Percentiles rank a stretch among this genome's conserved stretches.
Evolutionary conservation across 2,113 vertebrate species (phyloP).

Genomic region (Etheostoma spectabile): DNA sequence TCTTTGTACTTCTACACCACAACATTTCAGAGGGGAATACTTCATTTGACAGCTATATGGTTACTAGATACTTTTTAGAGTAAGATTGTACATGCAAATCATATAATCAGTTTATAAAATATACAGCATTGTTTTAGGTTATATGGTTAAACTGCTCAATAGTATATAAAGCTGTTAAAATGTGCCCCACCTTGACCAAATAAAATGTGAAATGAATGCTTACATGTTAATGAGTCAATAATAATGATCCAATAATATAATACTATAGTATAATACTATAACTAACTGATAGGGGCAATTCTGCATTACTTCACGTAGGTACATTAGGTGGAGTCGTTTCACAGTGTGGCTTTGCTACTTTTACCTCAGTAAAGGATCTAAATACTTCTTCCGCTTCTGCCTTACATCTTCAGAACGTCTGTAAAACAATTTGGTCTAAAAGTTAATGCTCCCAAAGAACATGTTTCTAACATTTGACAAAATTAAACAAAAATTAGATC

Average conservation of each 20-base stretch:
- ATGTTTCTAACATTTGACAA: not conserved
- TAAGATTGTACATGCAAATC: not conserved
- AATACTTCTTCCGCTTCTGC: not conserved
- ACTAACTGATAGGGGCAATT: not conserved
- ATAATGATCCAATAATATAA: not conserved
- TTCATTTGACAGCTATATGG: not conserved
- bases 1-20: not conserved
- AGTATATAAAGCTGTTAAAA: not conserved
- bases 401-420: not conserved
- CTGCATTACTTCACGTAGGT: not conserved
- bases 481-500: too few species aligned
- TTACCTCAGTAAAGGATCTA: not conserved
- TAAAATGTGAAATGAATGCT: not conserved
- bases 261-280: not conserved
- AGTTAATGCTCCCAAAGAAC: not conserved
- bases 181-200: not conserved
- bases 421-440: not conserved
- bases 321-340: not conserved
- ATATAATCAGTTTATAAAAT: too few species aligned
- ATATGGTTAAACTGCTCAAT: not conserved
- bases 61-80: not conserved
- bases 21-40: not conserved
- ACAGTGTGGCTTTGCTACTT: not conserved
- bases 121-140: not conserved
- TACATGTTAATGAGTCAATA: not conserved